Conservation (phyloP, 2,888 invertebrate species). For the Lithosia quadra region DNA sequence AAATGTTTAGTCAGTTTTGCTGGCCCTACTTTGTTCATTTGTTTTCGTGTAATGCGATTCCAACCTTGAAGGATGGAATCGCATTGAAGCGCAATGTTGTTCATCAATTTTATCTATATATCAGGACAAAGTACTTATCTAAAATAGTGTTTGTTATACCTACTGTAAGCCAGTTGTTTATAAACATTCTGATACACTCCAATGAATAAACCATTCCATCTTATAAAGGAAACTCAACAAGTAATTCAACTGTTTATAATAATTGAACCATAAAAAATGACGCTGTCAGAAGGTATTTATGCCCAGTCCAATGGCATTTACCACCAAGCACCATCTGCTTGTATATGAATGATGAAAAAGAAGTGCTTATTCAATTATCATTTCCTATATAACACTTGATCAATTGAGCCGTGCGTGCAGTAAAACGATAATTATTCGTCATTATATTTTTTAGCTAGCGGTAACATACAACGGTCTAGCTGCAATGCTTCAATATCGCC, state of each 20-base stretch:
- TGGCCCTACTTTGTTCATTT: too few relatives aligned
- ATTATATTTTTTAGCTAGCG: too few relatives aligned
- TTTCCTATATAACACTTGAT: not conserved
- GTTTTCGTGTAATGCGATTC: too few relatives aligned
- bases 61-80: too few relatives aligned
- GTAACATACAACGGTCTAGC: too few relatives aligned
- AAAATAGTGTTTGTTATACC: not conserved
- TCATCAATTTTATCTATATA: too few relatives aligned
- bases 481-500: too few relatives aligned
- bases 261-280: constrained; percentile 73
- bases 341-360: constrained; percentile 70
- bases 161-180: not conserved
- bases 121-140: too few relatives aligned
- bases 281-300: constrained; percentile 61
- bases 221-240: not conserved
- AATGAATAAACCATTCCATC: not conserved
- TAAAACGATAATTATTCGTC: not conserved
- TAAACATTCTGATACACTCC: not conserved
- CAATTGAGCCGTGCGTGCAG: not conserved
- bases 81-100: too few relatives aligned
- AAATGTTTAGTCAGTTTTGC: too few relatives aligned
- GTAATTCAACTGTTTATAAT: constrained; percentile 41
- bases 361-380: constrained; percentile 60
- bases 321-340: constrained; percentile 72
- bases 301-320: constrained; percentile 69